Conservation (phyloP, 92 coral and sea anemone genomes). For the Porites evermanni region DNA sequence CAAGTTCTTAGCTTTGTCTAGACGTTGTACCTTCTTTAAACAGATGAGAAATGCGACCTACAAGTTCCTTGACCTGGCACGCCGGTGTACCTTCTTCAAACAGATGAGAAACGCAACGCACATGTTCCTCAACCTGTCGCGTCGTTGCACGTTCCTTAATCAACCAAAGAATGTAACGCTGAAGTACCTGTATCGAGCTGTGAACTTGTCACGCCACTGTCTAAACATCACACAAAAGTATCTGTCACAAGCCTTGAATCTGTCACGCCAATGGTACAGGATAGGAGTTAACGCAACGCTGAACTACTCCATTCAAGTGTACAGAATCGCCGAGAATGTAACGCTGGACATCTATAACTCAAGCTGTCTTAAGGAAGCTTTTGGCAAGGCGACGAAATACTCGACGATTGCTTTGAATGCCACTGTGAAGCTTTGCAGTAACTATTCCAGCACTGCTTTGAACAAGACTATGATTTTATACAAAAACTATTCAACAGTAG, state of each 20-base stretch:
- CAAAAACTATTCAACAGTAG: constrained; percentile 48
- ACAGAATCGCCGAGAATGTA: constrained; percentile 56
- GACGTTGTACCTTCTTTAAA: neutral
- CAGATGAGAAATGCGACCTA: neutral
- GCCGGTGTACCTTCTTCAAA: neutral
- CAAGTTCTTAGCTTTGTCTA: constrained; percentile 16
- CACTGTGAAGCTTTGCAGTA: constrained; percentile 61
- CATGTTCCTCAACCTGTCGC: constrained; percentile 18
- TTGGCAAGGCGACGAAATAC: constrained; percentile 52
- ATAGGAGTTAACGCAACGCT: constrained; percentile 56
- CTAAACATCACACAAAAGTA: constrained; percentile 14
- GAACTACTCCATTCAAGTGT: constrained; percentile 47
- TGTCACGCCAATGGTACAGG: constrained; percentile 59
- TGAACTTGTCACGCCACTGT: constrained; percentile 8
- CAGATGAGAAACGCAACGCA: constrained; percentile 8
- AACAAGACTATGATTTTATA: constrained; percentile 28
- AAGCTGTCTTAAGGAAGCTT: constrained; percentile 50
- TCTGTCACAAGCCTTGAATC: constrained; percentile 46
- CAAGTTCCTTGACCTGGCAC: constrained; percentile 17
- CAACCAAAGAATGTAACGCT: constrained; percentile 13
- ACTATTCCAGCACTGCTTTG: constrained; percentile 24
- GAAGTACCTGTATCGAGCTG: constrained; percentile 8
- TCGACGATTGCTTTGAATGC: constrained; percentile 51
- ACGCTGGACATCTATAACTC: constrained; percentile 75
- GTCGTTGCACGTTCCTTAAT: constrained; percentile 14